Conservation (phyloP, 2,888 invertebrate genomes). For the Peribatodes rhomboidaria region DNA sequence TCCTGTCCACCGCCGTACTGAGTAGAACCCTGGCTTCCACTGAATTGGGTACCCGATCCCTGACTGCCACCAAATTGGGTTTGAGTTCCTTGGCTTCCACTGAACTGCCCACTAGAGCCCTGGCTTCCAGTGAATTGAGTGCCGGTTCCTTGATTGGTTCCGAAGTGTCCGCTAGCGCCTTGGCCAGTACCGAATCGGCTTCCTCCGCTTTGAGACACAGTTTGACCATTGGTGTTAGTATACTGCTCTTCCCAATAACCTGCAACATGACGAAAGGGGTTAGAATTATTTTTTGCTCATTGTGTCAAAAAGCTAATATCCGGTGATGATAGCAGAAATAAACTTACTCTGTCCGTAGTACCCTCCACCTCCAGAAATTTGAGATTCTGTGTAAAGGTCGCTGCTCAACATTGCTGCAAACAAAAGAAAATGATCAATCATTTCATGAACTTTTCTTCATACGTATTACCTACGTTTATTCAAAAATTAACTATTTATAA, state of each 20-base stretch:
- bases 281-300: neutral
- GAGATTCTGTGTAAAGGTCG: slow-evolving; percentile 64
- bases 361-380: slow-evolving; percentile 63
- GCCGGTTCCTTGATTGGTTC: slow-evolving; percentile 32
- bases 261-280: slow-evolving; percentile 33
- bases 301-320: neutral
- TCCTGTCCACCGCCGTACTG: slow-evolving; percentile 48
- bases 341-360: slow-evolving; percentile 75
- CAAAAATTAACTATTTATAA: too few species aligned
- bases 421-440: slow-evolving; percentile 18
- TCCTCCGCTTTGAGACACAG: slow-evolving; percentile 45
- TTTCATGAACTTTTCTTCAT: too few species aligned
- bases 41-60: slow-evolving; percentile 43
- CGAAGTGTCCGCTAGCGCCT: slow-evolving; percentile 43
- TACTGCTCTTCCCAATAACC: slow-evolving; percentile 53
- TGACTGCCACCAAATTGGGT: slow-evolving; percentile 50
- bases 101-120: slow-evolving; percentile 41
- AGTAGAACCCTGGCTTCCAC: slow-evolving; percentile 42
- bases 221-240: slow-evolving; percentile 47
- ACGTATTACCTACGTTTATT: too few species aligned
- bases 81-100: slow-evolving; percentile 42
- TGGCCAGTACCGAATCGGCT: slow-evolving; percentile 20
- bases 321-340: neutral
- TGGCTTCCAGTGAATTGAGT: slow-evolving; percentile 45
- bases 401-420: slow-evolving; percentile 72